Conservation (phyloP, 2,888 invertebrate genomes). For the Coleophora deauratella region DNA sequence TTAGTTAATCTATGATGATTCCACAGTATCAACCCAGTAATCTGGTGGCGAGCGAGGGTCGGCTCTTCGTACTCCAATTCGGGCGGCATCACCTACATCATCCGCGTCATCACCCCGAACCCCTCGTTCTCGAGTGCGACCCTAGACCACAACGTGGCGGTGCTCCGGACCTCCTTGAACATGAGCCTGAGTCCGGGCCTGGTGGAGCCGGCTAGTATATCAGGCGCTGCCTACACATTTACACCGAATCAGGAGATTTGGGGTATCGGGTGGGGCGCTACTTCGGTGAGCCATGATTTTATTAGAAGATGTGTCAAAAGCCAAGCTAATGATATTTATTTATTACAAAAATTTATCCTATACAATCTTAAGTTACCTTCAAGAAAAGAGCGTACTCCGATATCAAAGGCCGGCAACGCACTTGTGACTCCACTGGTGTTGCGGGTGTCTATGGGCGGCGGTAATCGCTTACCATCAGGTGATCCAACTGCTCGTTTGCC, state of each 20-base stretch:
- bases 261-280: conserved; percentile 54
- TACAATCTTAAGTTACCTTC: too few species aligned
- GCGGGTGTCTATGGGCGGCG: too few species aligned
- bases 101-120: conserved; percentile 36
- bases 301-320: too few species aligned
- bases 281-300: conserved; percentile 42
- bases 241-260: conserved; percentile 26
- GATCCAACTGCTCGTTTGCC: too few species aligned
- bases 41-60: conserved; percentile 46
- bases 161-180: conserved; percentile 32
- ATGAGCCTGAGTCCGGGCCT: conserved; percentile 25
- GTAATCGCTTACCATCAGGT: too few species aligned
- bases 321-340: too few species aligned
- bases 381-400: too few species aligned
- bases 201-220: conserved; percentile 33
- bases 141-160: conserved; percentile 37
- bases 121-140: conserved; percentile 29
- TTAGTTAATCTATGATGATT: too few species aligned
- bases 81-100: conserved; percentile 33
- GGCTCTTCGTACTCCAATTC: conserved; percentile 35
- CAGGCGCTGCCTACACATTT: conserved; percentile 33
- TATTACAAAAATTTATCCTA: too few species aligned
- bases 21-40: conserved; percentile 28
- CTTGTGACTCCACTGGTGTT: too few species aligned
- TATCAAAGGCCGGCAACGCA: too few species aligned